Base-by-base conservation (phyloP, 2,113 vertebrate species). In the Poicephalus meyeri region DNA sequence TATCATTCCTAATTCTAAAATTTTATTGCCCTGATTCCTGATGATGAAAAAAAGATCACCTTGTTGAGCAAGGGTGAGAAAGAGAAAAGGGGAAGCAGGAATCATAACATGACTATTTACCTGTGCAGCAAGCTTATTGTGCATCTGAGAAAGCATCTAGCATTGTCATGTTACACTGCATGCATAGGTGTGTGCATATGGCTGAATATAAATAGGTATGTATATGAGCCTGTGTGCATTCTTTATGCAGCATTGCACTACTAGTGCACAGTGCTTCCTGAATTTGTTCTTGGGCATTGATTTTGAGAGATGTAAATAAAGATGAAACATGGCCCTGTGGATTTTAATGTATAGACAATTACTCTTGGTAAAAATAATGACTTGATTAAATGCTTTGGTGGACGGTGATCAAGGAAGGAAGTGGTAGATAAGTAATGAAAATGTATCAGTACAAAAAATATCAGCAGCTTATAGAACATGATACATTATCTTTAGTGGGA, bases 321-420 rank as follows among this genome's bases (percentile, higher is more conserved):
- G 46, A 74, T 71, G 33, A 86, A 92, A 46, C 31, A 42, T 71
- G n/a, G 24, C 33, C 46, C 21, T 46, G 44, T 61, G 68, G 83
- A 69, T 90, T 82, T 88, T 89, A 72, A 69, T 70, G 37, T 91
- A 69, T 66, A 88, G 85, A 74, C 21, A 69, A 46, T 46, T 91
- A 86, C 14, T 79, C 79, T 65, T 80, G 49, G 65, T 84, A 96
- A 89, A 89, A 94, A 80, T 82, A 94, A 94, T 93, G 93, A 77
- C 68, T 70, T 86, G 64, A 86, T 88, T 91, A 94, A 95, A 95
- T 93, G 64, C 86, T 84, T 50, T 93, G 50, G 50, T 92, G 80
- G 72, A 58, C 31, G 70, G 76, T 80, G 80, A 88, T 93, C 88
- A 90, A 71, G 60, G 53, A 91, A 95, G 58, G 68, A 88, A 80